phyloP scores from a whole-genome alignment of 2,888 invertebrate genomes.

The Drosophila eohydei region DNA sequence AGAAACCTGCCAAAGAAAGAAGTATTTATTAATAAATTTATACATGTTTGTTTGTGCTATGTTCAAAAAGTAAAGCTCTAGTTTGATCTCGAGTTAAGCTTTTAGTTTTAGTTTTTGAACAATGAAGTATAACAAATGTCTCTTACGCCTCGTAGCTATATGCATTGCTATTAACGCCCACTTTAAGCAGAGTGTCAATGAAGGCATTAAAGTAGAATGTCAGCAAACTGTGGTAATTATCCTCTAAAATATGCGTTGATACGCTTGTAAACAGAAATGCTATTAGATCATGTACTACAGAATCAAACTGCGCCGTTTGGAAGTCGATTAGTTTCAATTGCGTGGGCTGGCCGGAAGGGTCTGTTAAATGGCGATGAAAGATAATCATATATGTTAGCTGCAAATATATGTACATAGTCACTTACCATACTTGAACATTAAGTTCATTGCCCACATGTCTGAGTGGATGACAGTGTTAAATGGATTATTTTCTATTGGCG shows the following conservation, averaged over 20 bases:
- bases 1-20: conserved; percentile 40
- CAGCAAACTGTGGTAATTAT: conserved; percentile 53
- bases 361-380: conserved; percentile 24
- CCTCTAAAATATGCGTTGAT: conserved; percentile 51
- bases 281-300: conserved; percentile 65
- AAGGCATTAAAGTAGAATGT: conserved; percentile 46
- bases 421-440: conserved; percentile 70
- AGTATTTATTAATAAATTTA: not conserved
- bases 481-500: conserved; percentile 36
- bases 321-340: conserved; percentile 65
- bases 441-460: conserved; percentile 63
- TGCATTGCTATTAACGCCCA: conserved; percentile 27
- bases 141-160: conserved; percentile 49
- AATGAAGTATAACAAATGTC: not conserved
- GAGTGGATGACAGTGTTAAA: conserved; percentile 65
- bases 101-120: not conserved
- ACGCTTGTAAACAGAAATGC: conserved; percentile 68
- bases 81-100: not conserved
- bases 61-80: not conserved
- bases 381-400: not conserved
- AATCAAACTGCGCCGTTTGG: conserved; percentile 67
- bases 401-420: not conserved
- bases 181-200: conserved; percentile 23
- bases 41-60: not conserved
- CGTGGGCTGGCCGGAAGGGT: conserved; percentile 25